Percentiles rank a stretch among this genome's conserved stretches.
Evolutionary conservation across 2,797 vertebrate species (phyloP).

Genomic region (Chelmon rostratus): DNA sequence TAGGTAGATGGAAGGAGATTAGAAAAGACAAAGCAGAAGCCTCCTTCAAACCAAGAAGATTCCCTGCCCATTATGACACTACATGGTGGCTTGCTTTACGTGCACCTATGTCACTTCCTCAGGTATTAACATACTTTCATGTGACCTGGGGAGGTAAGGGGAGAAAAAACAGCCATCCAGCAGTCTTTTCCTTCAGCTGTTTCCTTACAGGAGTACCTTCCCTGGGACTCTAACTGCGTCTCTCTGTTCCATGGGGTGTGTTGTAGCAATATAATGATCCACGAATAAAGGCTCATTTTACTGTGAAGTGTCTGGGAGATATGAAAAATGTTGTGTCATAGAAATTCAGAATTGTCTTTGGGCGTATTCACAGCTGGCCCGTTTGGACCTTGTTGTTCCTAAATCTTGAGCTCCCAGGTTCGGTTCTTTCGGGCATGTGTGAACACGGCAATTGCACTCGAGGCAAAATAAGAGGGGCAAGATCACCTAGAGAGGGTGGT

Average conservation of each 20-base stretch:
- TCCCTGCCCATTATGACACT: constrained; percentile 10
- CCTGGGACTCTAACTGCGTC: background rate
- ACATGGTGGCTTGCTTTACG: background rate
- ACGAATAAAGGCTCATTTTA: background rate
- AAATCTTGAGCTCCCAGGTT: too few relatives aligned
- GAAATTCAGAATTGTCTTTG: background rate
- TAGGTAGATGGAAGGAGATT: constrained; percentile 43
- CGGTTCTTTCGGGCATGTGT: too few relatives aligned
- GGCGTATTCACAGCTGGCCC: too few relatives aligned
- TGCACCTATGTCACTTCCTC: constrained; percentile 6
- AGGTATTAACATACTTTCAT: constrained; percentile 12
- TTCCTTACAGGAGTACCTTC: background rate
- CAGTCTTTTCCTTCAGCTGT: background rate
- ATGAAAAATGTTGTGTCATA: background rate
- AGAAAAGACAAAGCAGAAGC: constrained; percentile 45
- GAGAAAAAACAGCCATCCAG: background rate
- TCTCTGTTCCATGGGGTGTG: background rate
- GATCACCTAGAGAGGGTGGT: too few relatives aligned
- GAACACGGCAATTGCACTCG: too few relatives aligned
- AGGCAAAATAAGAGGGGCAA: too few relatives aligned
- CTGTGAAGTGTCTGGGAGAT: too few relatives aligned
- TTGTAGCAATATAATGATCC: background rate
- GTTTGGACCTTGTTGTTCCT: background rate
- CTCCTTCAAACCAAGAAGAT: constrained; percentile 19
- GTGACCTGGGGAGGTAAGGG: background rate